These are phyloP conservation scores for Eretmocerus hayati DNA, from an alignment of 2,888 invertebrate genomes.

Conservation along the genomic window DNA sequence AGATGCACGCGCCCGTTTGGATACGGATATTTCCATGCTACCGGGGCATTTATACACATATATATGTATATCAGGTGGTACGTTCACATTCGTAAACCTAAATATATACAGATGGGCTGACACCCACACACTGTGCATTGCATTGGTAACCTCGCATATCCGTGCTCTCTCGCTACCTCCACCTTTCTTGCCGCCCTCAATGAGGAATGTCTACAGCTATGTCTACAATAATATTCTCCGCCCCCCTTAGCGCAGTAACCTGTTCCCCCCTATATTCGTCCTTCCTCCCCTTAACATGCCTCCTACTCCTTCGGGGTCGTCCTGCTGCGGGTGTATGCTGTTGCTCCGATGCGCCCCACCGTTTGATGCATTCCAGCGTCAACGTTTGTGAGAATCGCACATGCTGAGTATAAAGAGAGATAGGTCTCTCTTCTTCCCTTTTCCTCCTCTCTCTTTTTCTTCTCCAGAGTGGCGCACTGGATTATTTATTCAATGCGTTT, in stretches of 20 bases:
- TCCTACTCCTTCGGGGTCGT: neutral
- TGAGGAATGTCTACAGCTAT: constrained; percentile 18
- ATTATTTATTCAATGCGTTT: constrained; percentile 24
- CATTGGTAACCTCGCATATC: constrained; percentile 20
- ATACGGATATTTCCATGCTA: too few species aligned
- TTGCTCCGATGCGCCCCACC: neutral
- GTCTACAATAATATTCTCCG: constrained; percentile 21
- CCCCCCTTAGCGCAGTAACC: neutral
- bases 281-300: neutral
- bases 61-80: too few species aligned
- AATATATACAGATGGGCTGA: neutral
- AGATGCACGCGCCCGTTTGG: too few species aligned
- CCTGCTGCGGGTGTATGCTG: neutral
- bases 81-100: neutral
- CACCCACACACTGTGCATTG: neutral
- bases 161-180: constrained; percentile 10
- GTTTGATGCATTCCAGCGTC: constrained; percentile 13
- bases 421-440: too few species aligned
- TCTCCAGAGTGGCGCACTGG: too few species aligned
- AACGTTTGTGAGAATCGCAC: constrained; percentile 6
- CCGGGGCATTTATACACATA: too few species aligned
- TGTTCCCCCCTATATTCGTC: constrained; percentile 8
- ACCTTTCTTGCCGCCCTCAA: constrained; percentile 5
- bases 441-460: too few species aligned
- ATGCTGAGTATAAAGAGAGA: too few species aligned